Percentiles rank a stretch among this genome's conserved stretches.
Evolutionary conservation across 2,113 vertebrate genomes (phyloP).

Genomic region (Rhodinocichla rosea): DNA sequence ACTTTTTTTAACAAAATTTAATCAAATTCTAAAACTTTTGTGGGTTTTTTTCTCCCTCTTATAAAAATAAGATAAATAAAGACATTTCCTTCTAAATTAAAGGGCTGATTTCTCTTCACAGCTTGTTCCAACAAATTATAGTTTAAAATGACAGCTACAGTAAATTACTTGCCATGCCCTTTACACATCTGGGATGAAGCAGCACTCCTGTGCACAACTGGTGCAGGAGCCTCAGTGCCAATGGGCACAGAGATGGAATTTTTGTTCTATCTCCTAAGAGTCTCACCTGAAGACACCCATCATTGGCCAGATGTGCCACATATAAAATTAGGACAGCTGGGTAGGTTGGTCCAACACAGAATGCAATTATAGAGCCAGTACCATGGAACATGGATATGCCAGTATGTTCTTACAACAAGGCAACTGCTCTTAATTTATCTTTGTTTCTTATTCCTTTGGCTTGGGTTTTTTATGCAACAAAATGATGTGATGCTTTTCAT

Average conservation of each 20-base stretch:
- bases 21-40: neutral
- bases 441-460: neutral
- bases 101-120: neutral
- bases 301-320: neutral
- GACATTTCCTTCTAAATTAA: neutral
- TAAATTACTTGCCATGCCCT: neutral
- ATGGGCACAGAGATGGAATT: neutral
- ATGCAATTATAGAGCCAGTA: neutral
- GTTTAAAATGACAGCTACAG: neutral
- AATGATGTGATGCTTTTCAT: neutral
- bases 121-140: neutral
- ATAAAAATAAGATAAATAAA: neutral
- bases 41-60: neutral
- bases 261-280: neutral
- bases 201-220: neutral
- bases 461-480: neutral
- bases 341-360: neutral
- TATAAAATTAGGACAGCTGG: neutral
- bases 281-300: neutral
- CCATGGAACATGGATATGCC: neutral
- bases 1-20: no score
- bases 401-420: neutral
- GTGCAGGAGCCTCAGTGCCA: neutral
- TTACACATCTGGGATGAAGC: neutral
- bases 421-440: neutral